Conservation (phyloP, 2,113 vertebrate species). For the Engraulis encrasicolus region DNA sequence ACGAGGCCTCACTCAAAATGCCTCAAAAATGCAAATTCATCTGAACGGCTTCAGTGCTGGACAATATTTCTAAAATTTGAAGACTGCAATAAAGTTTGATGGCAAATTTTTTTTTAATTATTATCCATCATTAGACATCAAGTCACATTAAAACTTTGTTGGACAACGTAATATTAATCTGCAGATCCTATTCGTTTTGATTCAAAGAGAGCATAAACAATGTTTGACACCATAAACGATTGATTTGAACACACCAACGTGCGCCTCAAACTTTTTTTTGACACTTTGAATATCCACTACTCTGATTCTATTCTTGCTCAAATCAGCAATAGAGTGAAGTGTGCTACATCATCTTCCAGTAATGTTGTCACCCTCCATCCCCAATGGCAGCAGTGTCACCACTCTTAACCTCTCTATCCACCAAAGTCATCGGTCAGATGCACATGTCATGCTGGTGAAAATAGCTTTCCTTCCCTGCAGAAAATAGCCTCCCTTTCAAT, state of each 20-base stretch:
- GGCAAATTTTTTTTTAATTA: too few relatives aligned
- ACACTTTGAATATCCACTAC: background rate
- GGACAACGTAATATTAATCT: too few relatives aligned
- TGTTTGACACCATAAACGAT: too few relatives aligned
- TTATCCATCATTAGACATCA: too few relatives aligned
- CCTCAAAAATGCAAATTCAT: too few relatives aligned
- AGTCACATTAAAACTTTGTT: too few relatives aligned
- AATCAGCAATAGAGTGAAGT: background rate
- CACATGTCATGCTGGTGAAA: background rate
- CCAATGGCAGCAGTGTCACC: background rate
- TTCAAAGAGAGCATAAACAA: too few relatives aligned
- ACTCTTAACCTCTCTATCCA: background rate
- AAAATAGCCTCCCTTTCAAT: conserved; percentile 6
- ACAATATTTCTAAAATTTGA: too few relatives aligned
- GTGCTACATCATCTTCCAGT: background rate
- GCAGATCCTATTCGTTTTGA: too few relatives aligned
- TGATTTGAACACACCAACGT: background rate
- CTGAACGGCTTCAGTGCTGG: too few relatives aligned
- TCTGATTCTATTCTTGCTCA: background rate
- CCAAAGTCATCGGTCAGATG: conserved; percentile 3
- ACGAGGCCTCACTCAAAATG: background rate
- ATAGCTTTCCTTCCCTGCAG: background rate
- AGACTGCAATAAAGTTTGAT: too few relatives aligned
- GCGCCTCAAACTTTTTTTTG: too few relatives aligned
- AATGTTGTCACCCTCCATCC: background rate